Percentiles rank a stretch among this genome's conserved stretches.
Evolutionary conservation across 2,888 invertebrate genomes (phyloP).

Genomic region (Cheilosia urbana): DNA sequence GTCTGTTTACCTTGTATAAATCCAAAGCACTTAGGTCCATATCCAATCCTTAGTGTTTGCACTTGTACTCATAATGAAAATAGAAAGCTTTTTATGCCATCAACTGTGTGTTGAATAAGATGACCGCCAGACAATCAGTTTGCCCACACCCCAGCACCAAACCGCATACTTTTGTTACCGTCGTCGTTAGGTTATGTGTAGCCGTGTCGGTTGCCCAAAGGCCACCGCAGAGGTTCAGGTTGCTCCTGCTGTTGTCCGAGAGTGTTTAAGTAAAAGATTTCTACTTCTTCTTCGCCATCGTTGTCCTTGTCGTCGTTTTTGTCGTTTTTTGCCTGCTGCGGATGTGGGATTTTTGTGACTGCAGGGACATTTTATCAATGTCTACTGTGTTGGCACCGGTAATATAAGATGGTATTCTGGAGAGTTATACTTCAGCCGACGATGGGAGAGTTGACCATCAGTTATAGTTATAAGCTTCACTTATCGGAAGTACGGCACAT

Average conservation of each 20-base stretch:
- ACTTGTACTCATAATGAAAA: slow-evolving; percentile 78
- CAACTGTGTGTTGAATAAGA: slow-evolving; percentile 73
- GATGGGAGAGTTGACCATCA: slow-evolving; percentile 72
- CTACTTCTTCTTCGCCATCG: slow-evolving; percentile 42
- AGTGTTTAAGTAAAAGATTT: slow-evolving; percentile 75
- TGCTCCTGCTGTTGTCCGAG: slow-evolving; percentile 66
- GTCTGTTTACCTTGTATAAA: slow-evolving; percentile 77
- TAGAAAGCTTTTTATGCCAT: slow-evolving; percentile 77
- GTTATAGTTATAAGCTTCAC: slow-evolving; percentile 75
- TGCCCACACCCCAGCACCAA: slow-evolving; percentile 28
- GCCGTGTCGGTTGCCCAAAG: slow-evolving; percentile 48
- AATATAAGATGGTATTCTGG: slow-evolving; percentile 74
- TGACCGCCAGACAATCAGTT: slow-evolving; percentile 75
- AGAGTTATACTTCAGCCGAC: slow-evolving; percentile 66
- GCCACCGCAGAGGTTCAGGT: slow-evolving; percentile 70
- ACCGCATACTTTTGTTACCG: slow-evolving; percentile 75
- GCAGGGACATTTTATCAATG: slow-evolving; percentile 76
- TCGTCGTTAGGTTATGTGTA: slow-evolving; percentile 27
- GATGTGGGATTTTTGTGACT: slow-evolving; percentile 74
- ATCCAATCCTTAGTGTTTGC: slow-evolving; percentile 77
- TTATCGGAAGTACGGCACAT: slow-evolving; percentile 59
- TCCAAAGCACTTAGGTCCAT: slow-evolving; percentile 76
- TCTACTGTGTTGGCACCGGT: slow-evolving; percentile 75
- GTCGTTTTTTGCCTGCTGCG: slow-evolving; percentile 60
- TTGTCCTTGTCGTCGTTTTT: slow-evolving; percentile 23